These are phyloP conservation scores for Hesperophylax magnus DNA, from an alignment of 1,140 invertebrate genomes.

Conservation along the genomic window DNA sequence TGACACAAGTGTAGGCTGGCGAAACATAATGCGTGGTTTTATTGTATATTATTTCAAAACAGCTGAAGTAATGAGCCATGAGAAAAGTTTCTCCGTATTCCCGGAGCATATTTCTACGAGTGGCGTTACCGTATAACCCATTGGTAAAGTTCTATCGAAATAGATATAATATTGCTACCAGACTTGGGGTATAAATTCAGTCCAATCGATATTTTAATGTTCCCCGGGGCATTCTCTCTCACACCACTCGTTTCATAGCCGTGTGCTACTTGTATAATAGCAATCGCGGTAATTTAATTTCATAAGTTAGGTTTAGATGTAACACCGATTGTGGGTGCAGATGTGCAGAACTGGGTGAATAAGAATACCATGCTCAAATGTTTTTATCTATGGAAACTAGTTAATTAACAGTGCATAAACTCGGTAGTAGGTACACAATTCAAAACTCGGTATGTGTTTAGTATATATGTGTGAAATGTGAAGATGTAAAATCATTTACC, in stretches of 20 bases:
- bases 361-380: too few species aligned
- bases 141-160: constrained; percentile 6
- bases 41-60: neutral
- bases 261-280: neutral
- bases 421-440: too few species aligned
- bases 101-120: neutral
- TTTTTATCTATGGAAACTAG: too few species aligned
- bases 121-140: constrained; percentile 12
- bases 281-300: constrained; percentile 22
- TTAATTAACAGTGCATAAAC: too few species aligned
- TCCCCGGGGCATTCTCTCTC: constrained; percentile 12
- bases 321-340: too few species aligned
- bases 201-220: constrained; percentile 41
- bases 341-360: too few species aligned
- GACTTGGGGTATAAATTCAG: constrained; percentile 34
- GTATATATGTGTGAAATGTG: too few species aligned
- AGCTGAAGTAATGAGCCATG: neutral
- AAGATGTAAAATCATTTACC: too few species aligned
- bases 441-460: too few species aligned
- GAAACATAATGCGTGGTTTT: neutral
- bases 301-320: neutral
- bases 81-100: constrained; percentile 18
- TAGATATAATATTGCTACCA: constrained; percentile 12
- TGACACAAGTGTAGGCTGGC: too few species aligned
- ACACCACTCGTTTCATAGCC: neutral